Percentiles rank a stretch among this genome's conserved stretches.
Evolutionary conservation across 2,113 vertebrate species (phyloP).

Genomic region (Microtus ochrogaster): DNA sequence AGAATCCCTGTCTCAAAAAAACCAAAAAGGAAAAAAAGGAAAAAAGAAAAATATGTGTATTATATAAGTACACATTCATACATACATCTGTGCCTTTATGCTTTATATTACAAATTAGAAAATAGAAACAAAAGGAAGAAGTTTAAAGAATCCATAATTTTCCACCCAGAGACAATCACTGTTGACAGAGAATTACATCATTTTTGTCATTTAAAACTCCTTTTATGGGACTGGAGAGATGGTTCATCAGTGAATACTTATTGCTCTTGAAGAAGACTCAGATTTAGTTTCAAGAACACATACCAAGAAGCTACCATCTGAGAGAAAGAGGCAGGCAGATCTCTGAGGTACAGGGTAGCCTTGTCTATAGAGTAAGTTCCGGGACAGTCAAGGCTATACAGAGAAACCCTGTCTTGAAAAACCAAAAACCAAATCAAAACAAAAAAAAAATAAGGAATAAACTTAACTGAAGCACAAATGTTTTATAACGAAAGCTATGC

Average conservation of each 20-base stretch:
- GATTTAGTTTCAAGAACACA: not conserved
- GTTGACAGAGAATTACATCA: not conserved
- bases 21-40: no score
- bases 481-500: not conserved
- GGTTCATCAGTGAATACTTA: not conserved
- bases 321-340: not conserved
- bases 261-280: not conserved
- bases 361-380: not conserved
- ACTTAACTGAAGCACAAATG: not conserved
- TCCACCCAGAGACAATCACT: not conserved
- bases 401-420: not conserved
- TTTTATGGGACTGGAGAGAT: not conserved
- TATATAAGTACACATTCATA: not conserved
- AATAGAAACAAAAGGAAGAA: not conserved
- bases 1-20: no score
- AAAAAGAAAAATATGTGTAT: not conserved
- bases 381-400: not conserved
- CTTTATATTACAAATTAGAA: slow-evolving; percentile 46
- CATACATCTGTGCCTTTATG: not conserved
- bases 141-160: not conserved
- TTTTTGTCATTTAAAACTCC: not conserved
- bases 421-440: not conserved
- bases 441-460: not conserved
- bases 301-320: not conserved
- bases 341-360: not conserved